Conservation (phyloP, 1,140 invertebrate species). For the Pygmarrhopalites habei region DNA sequence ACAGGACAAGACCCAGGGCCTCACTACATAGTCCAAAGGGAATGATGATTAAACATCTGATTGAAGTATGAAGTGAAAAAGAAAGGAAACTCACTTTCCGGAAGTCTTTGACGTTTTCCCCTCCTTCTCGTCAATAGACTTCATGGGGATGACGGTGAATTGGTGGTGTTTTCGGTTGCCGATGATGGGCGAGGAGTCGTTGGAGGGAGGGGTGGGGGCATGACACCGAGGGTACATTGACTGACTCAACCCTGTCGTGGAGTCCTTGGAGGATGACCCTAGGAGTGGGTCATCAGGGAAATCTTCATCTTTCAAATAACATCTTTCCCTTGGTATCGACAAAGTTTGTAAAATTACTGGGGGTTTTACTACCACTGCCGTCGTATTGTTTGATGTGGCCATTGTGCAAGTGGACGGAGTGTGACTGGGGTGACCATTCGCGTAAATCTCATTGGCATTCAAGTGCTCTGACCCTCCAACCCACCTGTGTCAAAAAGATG, state of each 20-base stretch:
- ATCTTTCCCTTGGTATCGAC: not conserved
- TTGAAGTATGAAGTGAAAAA: too few relatives aligned
- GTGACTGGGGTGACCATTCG: constrained; percentile 7
- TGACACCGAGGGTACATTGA: not conserved
- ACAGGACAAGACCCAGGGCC: constrained; percentile 44
- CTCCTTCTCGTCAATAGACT: constrained; percentile 8
- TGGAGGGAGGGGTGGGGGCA: constrained; percentile 4
- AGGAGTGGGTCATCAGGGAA: constrained; percentile 14
- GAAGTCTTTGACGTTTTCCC: constrained; percentile 10
- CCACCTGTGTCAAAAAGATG: constrained; percentile 17
- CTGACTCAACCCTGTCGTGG: not conserved
- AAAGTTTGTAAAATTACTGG: constrained; percentile 1
- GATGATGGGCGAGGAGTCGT: constrained; percentile 22
- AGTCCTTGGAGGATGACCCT: constrained; percentile 5
- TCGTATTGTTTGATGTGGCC: not conserved
- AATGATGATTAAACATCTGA: not conserved
- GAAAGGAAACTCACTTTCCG: constrained; percentile 34
- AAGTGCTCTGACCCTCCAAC: not conserved
- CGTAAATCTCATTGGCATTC: not conserved
- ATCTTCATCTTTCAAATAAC: constrained; percentile 3
- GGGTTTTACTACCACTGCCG: not conserved
- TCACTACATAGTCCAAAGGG: constrained; percentile 27
- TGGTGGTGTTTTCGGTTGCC: constrained; percentile 24
- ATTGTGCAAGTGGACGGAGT: not conserved
- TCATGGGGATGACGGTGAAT: constrained; percentile 32